Evolutionary conservation across 2,888 invertebrate genomes (phyloP).

Genomic region (Heliconius erato): DNA sequence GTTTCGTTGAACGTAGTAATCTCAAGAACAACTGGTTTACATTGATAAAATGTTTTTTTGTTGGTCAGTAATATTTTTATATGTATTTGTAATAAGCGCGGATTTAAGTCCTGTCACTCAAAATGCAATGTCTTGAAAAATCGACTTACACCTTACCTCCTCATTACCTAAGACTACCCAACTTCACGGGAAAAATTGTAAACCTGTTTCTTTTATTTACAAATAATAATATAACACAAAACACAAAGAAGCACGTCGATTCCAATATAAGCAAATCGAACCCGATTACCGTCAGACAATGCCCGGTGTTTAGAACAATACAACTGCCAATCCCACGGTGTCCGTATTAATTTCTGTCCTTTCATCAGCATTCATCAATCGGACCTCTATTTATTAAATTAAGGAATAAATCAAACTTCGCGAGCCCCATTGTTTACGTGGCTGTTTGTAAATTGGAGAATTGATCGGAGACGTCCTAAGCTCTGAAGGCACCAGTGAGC

Average conservation of each 20-base stretch:
- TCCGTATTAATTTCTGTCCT: conserved; percentile 59
- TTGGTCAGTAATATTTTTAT: neutral
- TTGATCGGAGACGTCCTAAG: conserved; percentile 27
- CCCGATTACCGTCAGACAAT: conserved; percentile 55
- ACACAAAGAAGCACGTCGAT: conserved; percentile 25
- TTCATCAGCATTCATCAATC: conserved; percentile 60
- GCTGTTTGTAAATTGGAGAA: conserved; percentile 35
- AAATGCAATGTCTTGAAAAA: too few species aligned
- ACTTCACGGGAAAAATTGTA: too few species aligned
- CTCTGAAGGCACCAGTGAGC: neutral
- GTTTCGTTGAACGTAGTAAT: neutral
- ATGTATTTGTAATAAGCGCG: too few species aligned
- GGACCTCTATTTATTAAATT: conserved; percentile 54
- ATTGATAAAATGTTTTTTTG: neutral
- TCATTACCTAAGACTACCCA: too few species aligned
- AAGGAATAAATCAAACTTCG: conserved; percentile 54
- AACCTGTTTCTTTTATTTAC: too few species aligned
- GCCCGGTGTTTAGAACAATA: conserved; percentile 52
- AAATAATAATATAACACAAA: neutral
- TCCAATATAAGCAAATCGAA: conserved; percentile 54
- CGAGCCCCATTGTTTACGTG: conserved; percentile 46
- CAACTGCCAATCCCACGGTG: conserved; percentile 54
- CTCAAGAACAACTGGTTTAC: neutral
- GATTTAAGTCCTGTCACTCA: too few species aligned
- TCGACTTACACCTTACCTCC: too few species aligned